These are phyloP conservation scores for Cephus nigrinus DNA, from an alignment of 2,888 invertebrate species.

Conservation along the genomic window DNA sequence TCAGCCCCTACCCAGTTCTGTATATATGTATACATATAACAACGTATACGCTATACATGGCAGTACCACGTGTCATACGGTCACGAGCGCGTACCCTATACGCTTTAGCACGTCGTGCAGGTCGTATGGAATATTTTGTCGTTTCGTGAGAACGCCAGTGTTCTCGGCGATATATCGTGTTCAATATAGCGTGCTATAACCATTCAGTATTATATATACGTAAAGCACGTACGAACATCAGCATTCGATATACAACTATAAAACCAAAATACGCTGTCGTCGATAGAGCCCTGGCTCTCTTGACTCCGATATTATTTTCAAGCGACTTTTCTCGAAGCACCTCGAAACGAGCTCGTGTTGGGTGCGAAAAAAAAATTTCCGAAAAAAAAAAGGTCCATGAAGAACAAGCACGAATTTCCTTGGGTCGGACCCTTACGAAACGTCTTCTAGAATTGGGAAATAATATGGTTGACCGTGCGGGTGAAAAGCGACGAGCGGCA, in stretches of 20 bases:
- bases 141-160: background rate
- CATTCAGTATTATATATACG: background rate
- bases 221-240: background rate
- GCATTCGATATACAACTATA: background rate
- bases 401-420: background rate
- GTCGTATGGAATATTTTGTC: background rate
- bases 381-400: background rate
- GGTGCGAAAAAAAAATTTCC: background rate
- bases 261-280: background rate
- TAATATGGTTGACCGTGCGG: background rate
- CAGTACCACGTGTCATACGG: background rate
- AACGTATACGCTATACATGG: background rate
- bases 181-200: background rate
- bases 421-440: background rate
- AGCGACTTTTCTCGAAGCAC: background rate
- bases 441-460: background rate
- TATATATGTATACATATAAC: background rate
- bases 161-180: background rate
- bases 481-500: background rate
- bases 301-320: background rate
- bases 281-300: background rate
- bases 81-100: background rate
- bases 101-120: background rate
- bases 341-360: background rate
- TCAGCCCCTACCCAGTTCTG: background rate